Base-by-base conservation (phyloP, 1,140 invertebrate genomes). In the Pteromalus puparum region DNA sequence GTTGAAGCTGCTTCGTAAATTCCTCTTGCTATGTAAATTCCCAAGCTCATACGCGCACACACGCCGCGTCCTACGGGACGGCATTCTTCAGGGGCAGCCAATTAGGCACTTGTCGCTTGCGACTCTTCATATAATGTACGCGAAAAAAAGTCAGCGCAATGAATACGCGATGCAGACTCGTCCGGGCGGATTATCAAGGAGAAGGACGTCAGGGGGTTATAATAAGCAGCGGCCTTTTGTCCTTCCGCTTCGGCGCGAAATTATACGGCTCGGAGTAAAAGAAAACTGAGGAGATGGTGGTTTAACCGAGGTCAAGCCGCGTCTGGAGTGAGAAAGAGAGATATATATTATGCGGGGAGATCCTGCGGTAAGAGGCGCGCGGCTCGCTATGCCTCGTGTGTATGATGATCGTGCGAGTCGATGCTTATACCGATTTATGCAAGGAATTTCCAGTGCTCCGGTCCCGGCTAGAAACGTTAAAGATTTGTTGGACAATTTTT, bases 301-400 rank as follows among this genome's bases (percentile, higher is more conserved):
- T 61, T 61, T 61, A n/a, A n/a, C 73, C 73, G 73, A 74, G 73
- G 73, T 74, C 73, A 38, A 74, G 73, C 18, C 73, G 34, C 73
- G 30, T 74, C 67, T 74, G 34, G 73, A 34, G 9, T 18, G 34
- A 34, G 24, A 74, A 30, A 34, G 6, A 74, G 34, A 34, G 1
- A 42, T 10, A 42, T 42, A 10, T 42, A 42, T 42, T 10, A 42
- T 42, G 38, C 38, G 38, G 26, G 10, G 73, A 10, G 34, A 74
- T 38, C 13, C 73, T 21, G 28, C 34, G 53, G 28, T 70, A 70
- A 70, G 67, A 70, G 67, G 67, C 5, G 28, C 21, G 26, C 65
- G 65, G 30, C 30, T 24, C n/a, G n/a, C 10, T 24, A 70, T 38
- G 38, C 1, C n/a, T 30, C 21, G 67, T 2, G 21, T 70, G n/a